Evolutionary conservation across 2,888 invertebrate genomes (phyloP), one percentile per base, ranked within the genome.

Genomic region (Hedya salicella): DNA sequence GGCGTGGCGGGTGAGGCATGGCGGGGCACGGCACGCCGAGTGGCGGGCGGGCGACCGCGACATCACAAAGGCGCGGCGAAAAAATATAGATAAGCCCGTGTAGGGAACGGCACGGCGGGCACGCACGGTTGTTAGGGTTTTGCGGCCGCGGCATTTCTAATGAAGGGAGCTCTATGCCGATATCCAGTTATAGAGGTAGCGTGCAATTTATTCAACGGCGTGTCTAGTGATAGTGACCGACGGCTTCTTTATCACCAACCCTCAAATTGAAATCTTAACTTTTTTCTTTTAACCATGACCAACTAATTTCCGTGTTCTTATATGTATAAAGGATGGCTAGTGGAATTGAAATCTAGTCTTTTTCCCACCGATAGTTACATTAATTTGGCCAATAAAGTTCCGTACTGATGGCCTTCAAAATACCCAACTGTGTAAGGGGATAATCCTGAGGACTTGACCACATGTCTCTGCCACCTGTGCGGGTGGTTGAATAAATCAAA

Each of bases 1-100:
- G 73, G 71, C 62, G 68, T 77, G 77, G 79, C 25, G 25, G 78
- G 77, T 79, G 76, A 78, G 77, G 73, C 70, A 32, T 9, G 11
- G 67, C 63, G 69, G 67, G 65, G 60, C 68, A 54, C 61, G 65
- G 75, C n/a, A n/a, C n/a, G n/a, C n/a, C n/a, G n/a, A n/a, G n/a
- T n/a, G 74, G 62, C 60, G 66, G 74, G 74, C 71, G 75, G 79
- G 75, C 78, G 70, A 64, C 81, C 78, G 64, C 64, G 69, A 68
- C 68, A 65, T 62, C 64, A 65, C 69, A 69, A 69, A 69, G 69
- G 69, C 69, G 69, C 68, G 69, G 62, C 69, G 63, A 60, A 69
- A 69, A 69, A 69, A 68, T 69, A 69, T 65, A 69, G 69, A 69
- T 69, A 69, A 69, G 69, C 64, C 54, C 50, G 62, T 50, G 62